These are phyloP conservation scores for Wiebesia pumilae DNA, from an alignment of 1,140 invertebrate species.

Conservation along the genomic window DNA sequence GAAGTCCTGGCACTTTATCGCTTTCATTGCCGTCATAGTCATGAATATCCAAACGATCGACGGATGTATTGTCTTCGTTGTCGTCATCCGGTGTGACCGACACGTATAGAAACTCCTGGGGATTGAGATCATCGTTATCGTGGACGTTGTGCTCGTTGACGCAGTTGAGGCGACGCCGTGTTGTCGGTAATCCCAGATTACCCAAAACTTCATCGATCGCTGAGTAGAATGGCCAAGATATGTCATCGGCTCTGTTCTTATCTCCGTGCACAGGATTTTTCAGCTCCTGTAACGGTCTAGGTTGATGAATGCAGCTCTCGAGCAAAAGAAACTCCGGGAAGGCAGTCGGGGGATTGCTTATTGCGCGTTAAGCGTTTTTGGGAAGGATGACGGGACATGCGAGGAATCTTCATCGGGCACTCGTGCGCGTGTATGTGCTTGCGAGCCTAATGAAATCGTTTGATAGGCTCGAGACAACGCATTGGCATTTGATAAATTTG, in stretches of 20 bases:
- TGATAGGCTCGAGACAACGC: no score
- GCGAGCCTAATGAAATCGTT: no score
- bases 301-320: background rate
- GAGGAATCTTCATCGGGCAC: no score
- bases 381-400: no score
- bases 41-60: background rate
- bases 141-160: slow-evolving; percentile 40
- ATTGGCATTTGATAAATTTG: no score
- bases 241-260: slow-evolving; percentile 67
- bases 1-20: background rate
- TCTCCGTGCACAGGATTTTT: slow-evolving; percentile 66
- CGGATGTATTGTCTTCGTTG: slow-evolving; percentile 6
- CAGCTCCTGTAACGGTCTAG: slow-evolving; percentile 56
- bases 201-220: slow-evolving; percentile 66
- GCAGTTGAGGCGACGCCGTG: background rate
- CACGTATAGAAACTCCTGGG: slow-evolving; percentile 64
- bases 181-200: background rate
- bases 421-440: no score
- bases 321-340: no score
- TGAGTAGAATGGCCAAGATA: slow-evolving; percentile 67
- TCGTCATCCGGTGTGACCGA: slow-evolving; percentile 57
- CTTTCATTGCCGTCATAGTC: background rate
- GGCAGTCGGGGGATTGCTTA: background rate
- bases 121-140: slow-evolving; percentile 58
- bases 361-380: no score